Conservation (phyloP, 2,888 invertebrate species). For the Marasmarcha lunaedactyla region DNA sequence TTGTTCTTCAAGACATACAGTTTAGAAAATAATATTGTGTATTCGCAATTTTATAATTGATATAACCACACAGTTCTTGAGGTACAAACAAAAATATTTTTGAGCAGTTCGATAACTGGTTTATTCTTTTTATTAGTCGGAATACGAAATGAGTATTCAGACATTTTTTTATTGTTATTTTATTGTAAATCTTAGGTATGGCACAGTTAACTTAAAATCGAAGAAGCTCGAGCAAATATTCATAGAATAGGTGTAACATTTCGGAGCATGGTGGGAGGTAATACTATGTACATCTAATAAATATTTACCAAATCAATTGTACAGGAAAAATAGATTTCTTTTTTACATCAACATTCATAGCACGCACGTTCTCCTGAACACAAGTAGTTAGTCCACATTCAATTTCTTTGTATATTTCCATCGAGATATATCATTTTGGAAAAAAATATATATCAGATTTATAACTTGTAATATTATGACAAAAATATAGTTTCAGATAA, state of each 20-base stretch:
- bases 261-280: background rate
- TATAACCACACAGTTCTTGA: too few species aligned
- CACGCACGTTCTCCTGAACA: slow-evolving; percentile 46
- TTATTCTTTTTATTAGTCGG: too few species aligned
- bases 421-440: background rate
- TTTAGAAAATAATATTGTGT: too few species aligned
- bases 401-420: too few species aligned
- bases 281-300: background rate
- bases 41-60: too few species aligned
- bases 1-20: too few species aligned
- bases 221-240: background rate
- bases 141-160: too few species aligned
- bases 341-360: slow-evolving; percentile 41
- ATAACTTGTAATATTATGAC: slow-evolving; percentile 18
- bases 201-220: background rate
- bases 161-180: too few species aligned
- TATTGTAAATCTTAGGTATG: too few species aligned
- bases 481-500: slow-evolving; percentile 32
- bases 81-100: too few species aligned
- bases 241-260: background rate
- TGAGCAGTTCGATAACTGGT: too few species aligned
- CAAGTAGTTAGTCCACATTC: slow-evolving; percentile 48
- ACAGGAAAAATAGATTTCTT: slow-evolving; percentile 23
- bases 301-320: background rate
- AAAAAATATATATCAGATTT: slow-evolving; percentile 1